Conservation (phyloP, 2,113 vertebrate genomes). For the Ailurus styani region DNA sequence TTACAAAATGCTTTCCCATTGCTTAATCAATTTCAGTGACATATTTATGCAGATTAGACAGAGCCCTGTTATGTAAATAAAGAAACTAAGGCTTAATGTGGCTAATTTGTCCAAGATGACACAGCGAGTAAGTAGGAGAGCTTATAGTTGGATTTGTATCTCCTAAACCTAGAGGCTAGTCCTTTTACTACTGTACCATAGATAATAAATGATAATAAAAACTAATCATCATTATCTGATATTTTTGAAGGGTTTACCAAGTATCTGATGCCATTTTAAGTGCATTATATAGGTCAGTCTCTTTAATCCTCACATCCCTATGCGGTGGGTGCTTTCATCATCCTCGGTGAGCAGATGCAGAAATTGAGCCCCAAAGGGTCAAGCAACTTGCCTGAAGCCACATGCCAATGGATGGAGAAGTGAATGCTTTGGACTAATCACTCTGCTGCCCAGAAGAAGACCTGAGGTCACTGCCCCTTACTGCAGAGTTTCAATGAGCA, state of each 20-base stretch:
- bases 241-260: neutral
- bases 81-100: neutral
- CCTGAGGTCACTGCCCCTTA: too few relatives aligned
- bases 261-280: neutral
- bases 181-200: too few relatives aligned
- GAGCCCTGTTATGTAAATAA: neutral
- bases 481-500: accelerated
- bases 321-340: neutral
- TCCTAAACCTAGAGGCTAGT: neutral
- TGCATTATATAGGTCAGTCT: neutral
- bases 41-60: neutral
- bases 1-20: neutral
- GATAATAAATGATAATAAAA: neutral
- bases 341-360: neutral
- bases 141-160: too few relatives aligned
- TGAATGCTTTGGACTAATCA: neutral
- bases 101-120: neutral
- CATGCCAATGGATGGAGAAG: neutral
- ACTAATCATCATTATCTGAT: neutral
- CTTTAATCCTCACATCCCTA: neutral
- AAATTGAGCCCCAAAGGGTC: neutral
- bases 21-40: neutral
- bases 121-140: neutral
- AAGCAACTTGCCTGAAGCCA: neutral
- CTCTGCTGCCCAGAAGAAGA: neutral